Base-by-base conservation (phyloP, 2,797 vertebrate species). In the Galaxias olidus region DNA sequence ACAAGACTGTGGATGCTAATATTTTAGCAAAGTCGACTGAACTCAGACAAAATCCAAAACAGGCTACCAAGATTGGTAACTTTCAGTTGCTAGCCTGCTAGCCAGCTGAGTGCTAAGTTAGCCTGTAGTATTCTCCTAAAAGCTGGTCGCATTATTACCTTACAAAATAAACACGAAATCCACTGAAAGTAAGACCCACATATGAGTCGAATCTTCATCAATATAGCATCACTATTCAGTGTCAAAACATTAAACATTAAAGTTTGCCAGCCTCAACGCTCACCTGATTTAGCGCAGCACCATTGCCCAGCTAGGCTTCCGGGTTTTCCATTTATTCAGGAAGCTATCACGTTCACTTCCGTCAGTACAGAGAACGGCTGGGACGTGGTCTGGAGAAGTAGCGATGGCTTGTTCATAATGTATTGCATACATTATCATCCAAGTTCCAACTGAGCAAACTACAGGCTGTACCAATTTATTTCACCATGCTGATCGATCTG, bases 231-330 rank as follows among this genome's bases (percentile, higher is more conserved):
- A 8, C 6, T 17, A 17, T 13, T 10, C 9, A n/a, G 55, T 46
- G 0, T 15, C 20, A 13, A 47, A 43, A 13, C 1, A 17, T 0
- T n/a, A 4, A n/a, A 19, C 50, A 4, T 0, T 0, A 4, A 40
- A 4, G 48, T 61, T n/a, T 47, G 40, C 47, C 58, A 44, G 50
- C n/a, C 10, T 59, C 10, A 42, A 50, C 64, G 85, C 85, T 83
- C 61, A 86, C 84, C 80, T 70, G 65, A 58, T 79, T 87, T 71
- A 90, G 49, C 62, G 75, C 65, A 79, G 44, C 79, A 77, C 75
- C 77, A 47, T 71, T 63, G 15, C 8, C 19, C 11, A 10, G 45
- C 62, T 11, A 58, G 1, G 52, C 76, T 86, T 89, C 86, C 86
- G 82, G 78, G n/a, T 18, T 55, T 18, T 62, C 8, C n/a, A 30